phyloP scores from a whole-genome alignment of 2,113 vertebrate genomes.

The Bubo blakistoni region DNA sequence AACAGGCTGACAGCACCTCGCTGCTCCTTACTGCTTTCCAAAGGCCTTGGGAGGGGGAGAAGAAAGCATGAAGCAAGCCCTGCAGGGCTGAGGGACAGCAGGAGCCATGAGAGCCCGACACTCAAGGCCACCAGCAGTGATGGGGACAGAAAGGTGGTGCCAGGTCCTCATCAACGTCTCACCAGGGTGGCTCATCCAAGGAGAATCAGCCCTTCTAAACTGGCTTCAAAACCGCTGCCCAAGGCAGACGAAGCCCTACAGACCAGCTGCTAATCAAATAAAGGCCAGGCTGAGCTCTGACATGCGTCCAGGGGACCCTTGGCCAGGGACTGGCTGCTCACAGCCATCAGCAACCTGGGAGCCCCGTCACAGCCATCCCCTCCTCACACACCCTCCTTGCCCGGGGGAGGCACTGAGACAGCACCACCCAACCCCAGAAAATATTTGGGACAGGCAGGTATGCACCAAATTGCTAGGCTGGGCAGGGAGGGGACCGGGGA shows the following conservation, averaged over 20 bases:
- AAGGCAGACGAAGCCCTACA: fast-evolving
- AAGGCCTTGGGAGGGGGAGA: not conserved
- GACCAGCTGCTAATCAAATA: fast-evolving
- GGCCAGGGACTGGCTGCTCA: not conserved
- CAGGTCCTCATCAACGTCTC: not conserved
- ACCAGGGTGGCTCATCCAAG: fast-evolving
- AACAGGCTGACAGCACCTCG: not conserved
- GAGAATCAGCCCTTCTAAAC: not conserved
- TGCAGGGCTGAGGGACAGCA: not conserved
- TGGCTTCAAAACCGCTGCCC: not conserved
- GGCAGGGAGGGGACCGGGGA: not conserved
- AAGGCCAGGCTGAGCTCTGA: not conserved
- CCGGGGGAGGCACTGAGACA: not conserved
- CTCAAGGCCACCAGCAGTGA: not conserved
- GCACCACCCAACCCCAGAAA: not conserved
- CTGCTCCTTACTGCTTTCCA: not conserved
- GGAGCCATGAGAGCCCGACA: fast-evolving
- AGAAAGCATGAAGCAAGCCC: not conserved
- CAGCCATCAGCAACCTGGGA: not conserved
- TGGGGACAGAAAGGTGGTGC: not conserved
- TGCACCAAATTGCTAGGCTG: not conserved
- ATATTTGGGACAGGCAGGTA: not conserved
- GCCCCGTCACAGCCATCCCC: too few relatives aligned
- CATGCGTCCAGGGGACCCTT: fast-evolving
- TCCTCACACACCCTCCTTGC: not conserved